phyloP scores from a whole-genome alignment of 2,888 invertebrate species.

The Andrena marginata region DNA sequence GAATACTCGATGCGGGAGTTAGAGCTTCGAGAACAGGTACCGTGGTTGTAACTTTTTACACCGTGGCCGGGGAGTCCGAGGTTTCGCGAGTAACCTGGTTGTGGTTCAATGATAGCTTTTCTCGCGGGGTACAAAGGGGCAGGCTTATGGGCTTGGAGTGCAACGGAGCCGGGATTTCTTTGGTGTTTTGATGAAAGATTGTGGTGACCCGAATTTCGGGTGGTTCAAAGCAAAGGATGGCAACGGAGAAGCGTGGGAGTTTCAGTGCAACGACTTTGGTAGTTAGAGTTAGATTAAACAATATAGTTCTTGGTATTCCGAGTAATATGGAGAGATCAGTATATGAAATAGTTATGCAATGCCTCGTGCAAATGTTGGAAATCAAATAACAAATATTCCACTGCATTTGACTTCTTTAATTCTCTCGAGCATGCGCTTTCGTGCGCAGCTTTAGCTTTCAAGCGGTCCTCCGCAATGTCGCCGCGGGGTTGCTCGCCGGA shows the following conservation, averaged over 20 bases:
- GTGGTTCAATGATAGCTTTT: conserved; percentile 39
- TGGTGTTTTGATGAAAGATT: conserved; percentile 30
- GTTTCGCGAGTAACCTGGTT: conserved; percentile 38
- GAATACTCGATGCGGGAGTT: conserved; percentile 17
- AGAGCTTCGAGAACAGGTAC: conserved; percentile 4
- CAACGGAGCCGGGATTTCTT: conserved; percentile 29
- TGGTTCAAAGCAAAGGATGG: conserved; percentile 31
- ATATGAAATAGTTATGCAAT: neutral
- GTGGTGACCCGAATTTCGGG: conserved; percentile 55
- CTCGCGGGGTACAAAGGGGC: conserved; percentile 11
- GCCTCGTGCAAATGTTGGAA: neutral
- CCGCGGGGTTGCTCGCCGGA: conserved; percentile 69
- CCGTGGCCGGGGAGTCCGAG: neutral
- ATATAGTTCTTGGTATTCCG: neutral
- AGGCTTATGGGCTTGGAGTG: conserved; percentile 42
- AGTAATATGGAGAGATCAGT: neutral
- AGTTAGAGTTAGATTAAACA: neutral
- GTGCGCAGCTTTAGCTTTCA: conserved; percentile 45
- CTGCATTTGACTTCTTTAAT: neutral
- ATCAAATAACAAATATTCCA: neutral
- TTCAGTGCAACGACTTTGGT: conserved; percentile 4
- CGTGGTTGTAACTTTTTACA: conserved; percentile 17
- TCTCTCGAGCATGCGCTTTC: conserved; percentile 31
- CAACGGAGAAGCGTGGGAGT: conserved; percentile 7
- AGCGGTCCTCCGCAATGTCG: conserved; percentile 20